Evolutionary conservation across 2,113 vertebrate genomes (phyloP), one percentile per base, ranked within the genome.

Genomic region (Hyperoodon ampullatus): DNA sequence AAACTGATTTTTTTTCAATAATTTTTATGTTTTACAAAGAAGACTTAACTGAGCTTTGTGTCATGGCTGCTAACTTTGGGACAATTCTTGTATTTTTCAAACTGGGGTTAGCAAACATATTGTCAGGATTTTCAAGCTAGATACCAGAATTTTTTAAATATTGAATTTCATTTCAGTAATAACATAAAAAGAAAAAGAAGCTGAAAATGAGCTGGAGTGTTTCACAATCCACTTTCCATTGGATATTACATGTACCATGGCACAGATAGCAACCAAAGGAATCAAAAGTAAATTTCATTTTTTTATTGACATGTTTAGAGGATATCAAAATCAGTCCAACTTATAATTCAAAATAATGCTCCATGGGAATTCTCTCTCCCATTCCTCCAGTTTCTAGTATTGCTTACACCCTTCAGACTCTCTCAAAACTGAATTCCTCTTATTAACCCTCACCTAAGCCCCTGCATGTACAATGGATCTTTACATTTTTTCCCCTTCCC

Each of bases 11-110:
- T 88, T 86, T 81, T 66, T 42, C 10, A 47, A 30, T 66, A 65
- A 33, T 81, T 96, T 92, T 85, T 66, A 15, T 55, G 12, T 93
- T 90, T 88, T 24, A 66, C 65, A 95, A 50, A 85, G 39, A 88
- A 81, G 24, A 1, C 26, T 8, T 74, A 78, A n/a, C 6, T 60
- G 39, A 84, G 18, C 6, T 78, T 68, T 74, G 39, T 35, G 23
- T 68, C n/a, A 60, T 30, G 28, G 6, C 4, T 80, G 21, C 5
- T 53, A 58, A 93, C 5, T 50, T 83, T 26, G 30, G 81, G 13
- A 82, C 74, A 90, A 12, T 70, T 24, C n/a, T 71, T 93, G 3
- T 66, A 68, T 68, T 78, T 88, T 47, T 90, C 23, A 35, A 65
- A 74, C 11, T 74, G 21, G 5, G n/a, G 9, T 74, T 84, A 78